Conservation (phyloP, 2,113 vertebrate species). For the Microtus oregoni region DNA sequence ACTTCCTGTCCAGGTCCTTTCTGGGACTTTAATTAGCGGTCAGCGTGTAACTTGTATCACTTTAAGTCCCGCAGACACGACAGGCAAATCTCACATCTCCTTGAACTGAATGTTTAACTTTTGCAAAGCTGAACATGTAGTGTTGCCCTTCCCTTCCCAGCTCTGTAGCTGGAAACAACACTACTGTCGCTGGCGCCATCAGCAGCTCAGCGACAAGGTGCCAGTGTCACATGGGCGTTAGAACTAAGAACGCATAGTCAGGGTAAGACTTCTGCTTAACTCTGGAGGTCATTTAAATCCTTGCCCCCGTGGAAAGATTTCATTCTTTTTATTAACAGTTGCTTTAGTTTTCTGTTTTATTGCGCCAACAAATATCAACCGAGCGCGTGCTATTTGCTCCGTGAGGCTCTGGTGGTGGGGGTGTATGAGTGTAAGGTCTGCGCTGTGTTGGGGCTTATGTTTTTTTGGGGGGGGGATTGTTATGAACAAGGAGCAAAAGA, state of each 20-base stretch:
- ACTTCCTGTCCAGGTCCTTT: neutral
- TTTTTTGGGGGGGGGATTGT: too few species aligned
- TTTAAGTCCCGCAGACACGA: slow-evolving; percentile 62
- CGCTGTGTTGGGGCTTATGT: neutral
- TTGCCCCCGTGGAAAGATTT: neutral
- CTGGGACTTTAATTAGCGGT: neutral
- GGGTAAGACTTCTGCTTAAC: neutral
- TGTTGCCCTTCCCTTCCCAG: neutral
- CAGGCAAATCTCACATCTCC: slow-evolving; percentile 51
- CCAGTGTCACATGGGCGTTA: neutral
- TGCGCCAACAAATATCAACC: neutral
- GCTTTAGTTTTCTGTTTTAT: slow-evolving; percentile 1
- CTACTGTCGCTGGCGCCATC: neutral
- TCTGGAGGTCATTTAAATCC: slow-evolving; percentile 9
- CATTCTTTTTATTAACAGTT: neutral
- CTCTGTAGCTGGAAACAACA: neutral
- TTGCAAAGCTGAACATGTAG: slow-evolving; percentile 30
- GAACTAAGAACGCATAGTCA: neutral
- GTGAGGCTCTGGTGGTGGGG: neutral
- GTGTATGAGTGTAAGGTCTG: neutral
- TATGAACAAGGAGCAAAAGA: neutral
- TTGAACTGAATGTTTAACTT: slow-evolving; percentile 68
- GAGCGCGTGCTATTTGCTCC: neutral
- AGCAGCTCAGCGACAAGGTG: neutral
- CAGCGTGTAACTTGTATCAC: neutral